These are phyloP conservation scores for Karalla daura DNA, from an alignment of 2,797 vertebrate species.

Conservation along the genomic window DNA sequence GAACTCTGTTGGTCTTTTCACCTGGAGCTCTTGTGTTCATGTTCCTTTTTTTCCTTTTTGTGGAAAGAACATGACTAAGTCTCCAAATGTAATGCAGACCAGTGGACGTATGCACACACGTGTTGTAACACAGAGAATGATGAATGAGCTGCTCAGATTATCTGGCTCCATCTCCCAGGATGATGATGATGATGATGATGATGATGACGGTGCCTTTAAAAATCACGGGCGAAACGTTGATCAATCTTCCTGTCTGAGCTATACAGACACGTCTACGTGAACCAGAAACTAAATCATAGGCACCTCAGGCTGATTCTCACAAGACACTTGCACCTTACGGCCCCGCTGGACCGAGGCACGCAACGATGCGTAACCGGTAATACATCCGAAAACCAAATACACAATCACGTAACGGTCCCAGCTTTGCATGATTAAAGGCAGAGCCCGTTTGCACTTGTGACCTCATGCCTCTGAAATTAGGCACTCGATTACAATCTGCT, in stretches of 20 bases:
- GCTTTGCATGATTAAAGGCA: slow-evolving; percentile 30
- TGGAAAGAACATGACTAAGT: slow-evolving; percentile 11
- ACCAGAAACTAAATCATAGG: slow-evolving; percentile 37
- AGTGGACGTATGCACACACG: neutral
- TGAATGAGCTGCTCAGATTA: slow-evolving; percentile 38
- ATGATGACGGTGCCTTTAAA: slow-evolving; percentile 5
- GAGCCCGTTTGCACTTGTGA: slow-evolving; percentile 25
- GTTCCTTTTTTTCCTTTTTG: slow-evolving; percentile 8
- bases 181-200: slow-evolving; percentile 1
- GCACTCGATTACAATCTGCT: slow-evolving; percentile 35
- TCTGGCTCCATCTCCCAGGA: neutral
- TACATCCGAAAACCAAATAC: slow-evolving; percentile 30
- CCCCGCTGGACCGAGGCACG: slow-evolving; percentile 7
- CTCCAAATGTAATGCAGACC: neutral
- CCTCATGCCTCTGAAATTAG: slow-evolving; percentile 52
- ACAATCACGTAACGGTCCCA: slow-evolving; percentile 4
- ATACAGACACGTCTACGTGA: slow-evolving; percentile 9
- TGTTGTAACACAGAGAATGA: slow-evolving; percentile 23
- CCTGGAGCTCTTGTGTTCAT: slow-evolving; percentile 6
- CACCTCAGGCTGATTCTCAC: slow-evolving; percentile 23
- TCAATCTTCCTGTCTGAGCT: slow-evolving; percentile 22
- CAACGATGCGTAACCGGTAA: neutral
- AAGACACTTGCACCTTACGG: neutral
- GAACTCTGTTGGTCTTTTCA: slow-evolving; percentile 2
- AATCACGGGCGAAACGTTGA: slow-evolving; percentile 36